Evolutionary conservation across 2,113 vertebrate species (phyloP), one percentile per base, ranked within the genome.

Genomic region (Percina caprodes): DNA sequence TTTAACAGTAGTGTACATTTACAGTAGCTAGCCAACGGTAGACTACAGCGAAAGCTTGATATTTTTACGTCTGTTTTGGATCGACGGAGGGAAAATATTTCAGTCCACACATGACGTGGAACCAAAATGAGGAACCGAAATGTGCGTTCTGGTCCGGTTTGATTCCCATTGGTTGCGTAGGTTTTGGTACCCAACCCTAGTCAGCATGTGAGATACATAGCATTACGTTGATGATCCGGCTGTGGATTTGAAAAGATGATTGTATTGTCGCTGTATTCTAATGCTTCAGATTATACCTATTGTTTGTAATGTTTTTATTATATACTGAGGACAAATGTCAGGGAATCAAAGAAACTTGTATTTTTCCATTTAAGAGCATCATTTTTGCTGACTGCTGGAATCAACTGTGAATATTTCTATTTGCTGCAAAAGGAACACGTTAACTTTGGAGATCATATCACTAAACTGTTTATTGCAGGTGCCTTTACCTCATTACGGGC

Each of bases 401-500:
- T 76, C 55, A 58, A 86, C 76, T 90, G 86, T 90, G 83, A 87
- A 80, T 65, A 87, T 85, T 76, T 81, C 2, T 69, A 56, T 69
- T 48, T 67, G 68, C 61, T 71, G 66, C 65, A 65, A 75, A 71
- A 30, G 46, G 19, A 67, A 19, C 30, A 2, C 18, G 21, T 48
- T 24, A 14, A 67, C 13, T 30, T 24, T 0, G 3, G 24, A 39
- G 48, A 35, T 65, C 14, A 56, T 60, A 35, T 66, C 62, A 79
- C 23, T 15, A 49, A 86, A 52, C 18, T 10, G 10, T 51, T 56
- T 58, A 3, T 26, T 83, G 79, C 86, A 69, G 84, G 90, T 91
- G 89, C 90, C 90, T 92, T 92, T 83, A 80, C 72, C 49, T 85
- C 80, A 78, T 91, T 5, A 35, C 45, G 79, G 54, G 33, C 15